Base-by-base conservation (phyloP, 2,113 vertebrate species). In the Odocoileus virginianus region DNA sequence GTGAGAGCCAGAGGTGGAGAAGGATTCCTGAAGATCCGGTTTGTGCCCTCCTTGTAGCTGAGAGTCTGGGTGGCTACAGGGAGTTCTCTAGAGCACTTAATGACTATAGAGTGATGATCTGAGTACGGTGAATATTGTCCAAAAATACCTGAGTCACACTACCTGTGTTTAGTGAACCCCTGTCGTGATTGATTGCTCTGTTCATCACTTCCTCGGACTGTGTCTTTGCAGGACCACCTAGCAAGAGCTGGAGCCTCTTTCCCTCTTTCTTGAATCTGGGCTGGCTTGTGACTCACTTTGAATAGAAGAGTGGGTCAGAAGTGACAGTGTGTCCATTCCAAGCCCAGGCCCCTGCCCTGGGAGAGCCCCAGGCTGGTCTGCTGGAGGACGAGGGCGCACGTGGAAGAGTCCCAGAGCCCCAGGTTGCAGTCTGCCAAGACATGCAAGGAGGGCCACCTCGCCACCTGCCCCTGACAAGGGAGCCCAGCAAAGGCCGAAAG, bases 271-370 rank as follows among this genome's bases (percentile, higher is more conserved):
- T 67, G 27, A 45, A 50, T 84, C 28, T 40, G 25, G 19, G 58
- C 50, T 86, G 43, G 17, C 57, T 94, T 23, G 61, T 82, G 64
- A 83, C 67, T 97, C 94, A 14, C n/a, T 81, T 71, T 85, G 54
- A 67, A 93, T 7, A 61, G 43, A 50, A 67, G 40, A 54, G 74
- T 40, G 6, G 6, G 25, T 4, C 40, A 45, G 19, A 81, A 87
- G 27, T 8, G 55, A 81, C 45, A n/a, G 25, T 2, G 19, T 82
- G 15, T 11, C 21, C 0, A 28, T 67, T 85, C 16, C 33, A 92
- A 82, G 76, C 40, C 12, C 7, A 64, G n/a, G 82, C 33, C 61
- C 61, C 2, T 4, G 54, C 58, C 25, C 16, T n/a, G 50, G 36
- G 87, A 40, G 64, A 90, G 87, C 10, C 33, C 43, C 57, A 74